These are phyloP conservation scores for Eueides isabella DNA, from an alignment of 1,140 invertebrate genomes.

Conservation along the genomic window DNA sequence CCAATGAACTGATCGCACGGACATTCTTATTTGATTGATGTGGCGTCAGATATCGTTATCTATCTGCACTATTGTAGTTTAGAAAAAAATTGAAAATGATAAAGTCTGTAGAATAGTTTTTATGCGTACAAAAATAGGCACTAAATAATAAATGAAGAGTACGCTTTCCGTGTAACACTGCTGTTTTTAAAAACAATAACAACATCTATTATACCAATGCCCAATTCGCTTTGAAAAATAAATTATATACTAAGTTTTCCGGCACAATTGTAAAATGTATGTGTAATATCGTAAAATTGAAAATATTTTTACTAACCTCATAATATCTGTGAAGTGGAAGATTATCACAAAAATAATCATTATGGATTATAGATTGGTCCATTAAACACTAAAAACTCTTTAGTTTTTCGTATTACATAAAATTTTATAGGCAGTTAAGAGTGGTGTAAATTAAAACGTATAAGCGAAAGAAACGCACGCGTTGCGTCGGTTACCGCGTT, in stretches of 20 bases:
- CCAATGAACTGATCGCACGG: neutral
- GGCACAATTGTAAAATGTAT: constrained; percentile 41
- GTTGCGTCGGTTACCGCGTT: constrained; percentile 49
- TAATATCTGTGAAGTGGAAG: constrained; percentile 27
- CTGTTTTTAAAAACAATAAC: neutral
- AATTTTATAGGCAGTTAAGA: neutral
- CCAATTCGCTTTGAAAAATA: constrained; percentile 41
- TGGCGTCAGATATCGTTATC: neutral
- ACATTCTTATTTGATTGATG: neutral
- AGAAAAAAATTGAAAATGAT: no score
- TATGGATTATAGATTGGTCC: neutral
- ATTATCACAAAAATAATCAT: constrained; percentile 21
- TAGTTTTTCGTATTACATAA: neutral
- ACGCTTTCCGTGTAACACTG: neutral
- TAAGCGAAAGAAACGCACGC: constrained; percentile 35
- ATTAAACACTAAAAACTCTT: neutral
- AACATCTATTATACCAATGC: neutral
- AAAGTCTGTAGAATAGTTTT: no score
- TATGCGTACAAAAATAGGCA: neutral
- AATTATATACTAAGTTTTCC: constrained; percentile 50
- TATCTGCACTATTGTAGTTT: neutral
- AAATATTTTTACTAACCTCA: constrained; percentile 50
- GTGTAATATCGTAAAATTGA: constrained; percentile 48
- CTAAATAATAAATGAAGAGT: neutral
- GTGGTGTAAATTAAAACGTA: neutral